A percentile compares a stretch with the other conserved stretches of the same genome.
Conservation (phyloP, 2,888 invertebrate genomes). For the Oscheius onirici region DNA sequence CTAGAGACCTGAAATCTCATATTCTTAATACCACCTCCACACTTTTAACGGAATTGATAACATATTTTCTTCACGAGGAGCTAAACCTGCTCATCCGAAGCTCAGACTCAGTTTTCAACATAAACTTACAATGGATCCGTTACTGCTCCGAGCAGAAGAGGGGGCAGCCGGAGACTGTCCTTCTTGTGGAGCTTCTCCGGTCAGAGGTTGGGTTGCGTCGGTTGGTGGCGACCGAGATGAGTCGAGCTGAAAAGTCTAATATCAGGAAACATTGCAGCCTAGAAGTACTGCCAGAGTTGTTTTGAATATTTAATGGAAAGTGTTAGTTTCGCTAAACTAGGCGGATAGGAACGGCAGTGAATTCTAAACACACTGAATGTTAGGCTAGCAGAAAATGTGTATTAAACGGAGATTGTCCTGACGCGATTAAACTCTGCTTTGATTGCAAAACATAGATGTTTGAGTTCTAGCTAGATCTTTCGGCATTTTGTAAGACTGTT, state of each 20-base stretch:
- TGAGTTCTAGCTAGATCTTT: too few relatives aligned
- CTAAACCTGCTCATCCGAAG: not conserved
- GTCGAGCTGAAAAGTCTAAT: constrained; percentile 16
- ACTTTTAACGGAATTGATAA: not conserved
- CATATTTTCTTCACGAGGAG: not conserved
- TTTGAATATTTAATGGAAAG: too few relatives aligned
- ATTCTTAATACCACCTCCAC: not conserved
- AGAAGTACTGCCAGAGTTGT: too few relatives aligned
- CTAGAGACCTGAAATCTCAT: constrained; percentile 14
- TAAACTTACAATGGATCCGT: constrained; percentile 28
- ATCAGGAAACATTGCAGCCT: too few relatives aligned
- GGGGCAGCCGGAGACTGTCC: constrained; percentile 53
- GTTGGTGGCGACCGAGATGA: constrained; percentile 1
- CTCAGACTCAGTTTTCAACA: not conserved
- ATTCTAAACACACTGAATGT: too few relatives aligned
- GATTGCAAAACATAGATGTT: too few relatives aligned
- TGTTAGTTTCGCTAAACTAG: too few relatives aligned
- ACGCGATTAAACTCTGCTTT: too few relatives aligned
- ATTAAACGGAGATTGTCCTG: too few relatives aligned
- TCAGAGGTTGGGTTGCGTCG: constrained; percentile 24
- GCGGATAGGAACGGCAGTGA: too few relatives aligned
- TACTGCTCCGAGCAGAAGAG: constrained; percentile 43
- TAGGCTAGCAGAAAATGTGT: too few relatives aligned
- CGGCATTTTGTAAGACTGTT: too few relatives aligned
- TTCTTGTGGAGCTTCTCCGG: constrained; percentile 46